Base-by-base conservation (phyloP, 2,113 vertebrate species). In the Pangasianodon gigas region DNA sequence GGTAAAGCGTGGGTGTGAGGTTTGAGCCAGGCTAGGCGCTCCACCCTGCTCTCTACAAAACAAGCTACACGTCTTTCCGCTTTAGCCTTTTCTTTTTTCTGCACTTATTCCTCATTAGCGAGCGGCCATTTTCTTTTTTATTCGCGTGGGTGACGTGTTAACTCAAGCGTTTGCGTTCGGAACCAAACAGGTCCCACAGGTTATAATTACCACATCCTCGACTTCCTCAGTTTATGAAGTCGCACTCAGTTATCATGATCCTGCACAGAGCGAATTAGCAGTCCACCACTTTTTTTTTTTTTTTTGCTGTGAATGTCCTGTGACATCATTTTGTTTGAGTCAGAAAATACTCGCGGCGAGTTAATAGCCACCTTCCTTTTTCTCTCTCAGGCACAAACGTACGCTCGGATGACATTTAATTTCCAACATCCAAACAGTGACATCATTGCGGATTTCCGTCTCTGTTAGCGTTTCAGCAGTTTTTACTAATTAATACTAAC, bases 291-390 rank as follows among this genome's bases (percentile, higher is more conserved):
- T 60, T 32, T 4, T 46, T 71, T 87, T 84, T 46, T 21, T 37
- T 65, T 85, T 58, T 32, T 60, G 71, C 37, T 3, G 37, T 51
- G 74, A 75, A 86, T 19, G 84, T 84, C 67, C 71, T 56, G 65
- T 91, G 88, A 87, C 90, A 89, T 91, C 90, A 91, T 82, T 60
- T 24, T 32, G 14, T 24, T 82, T 52, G 29, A 69, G 62, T 65
- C 48, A 58, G 21, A 56, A 83, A 84, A 54, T 11, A 56, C 58
- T 46, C 32, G 71, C 21, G 69, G 74, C 44, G 32, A 19, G 80
- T 79, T 87, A 77, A 84, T 46, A 87, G 80, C 37, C 85, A 71
- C 48, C 51, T 80, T 69, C 71, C 58, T 7, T 46, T 84, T 69
- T 75, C 8, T 84, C 79, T 87, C 41, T 37, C 32, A 32, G 29